Evolutionary conservation across 2,113 vertebrate species (phyloP).

Genomic region (Chunga burmeisteri): DNA sequence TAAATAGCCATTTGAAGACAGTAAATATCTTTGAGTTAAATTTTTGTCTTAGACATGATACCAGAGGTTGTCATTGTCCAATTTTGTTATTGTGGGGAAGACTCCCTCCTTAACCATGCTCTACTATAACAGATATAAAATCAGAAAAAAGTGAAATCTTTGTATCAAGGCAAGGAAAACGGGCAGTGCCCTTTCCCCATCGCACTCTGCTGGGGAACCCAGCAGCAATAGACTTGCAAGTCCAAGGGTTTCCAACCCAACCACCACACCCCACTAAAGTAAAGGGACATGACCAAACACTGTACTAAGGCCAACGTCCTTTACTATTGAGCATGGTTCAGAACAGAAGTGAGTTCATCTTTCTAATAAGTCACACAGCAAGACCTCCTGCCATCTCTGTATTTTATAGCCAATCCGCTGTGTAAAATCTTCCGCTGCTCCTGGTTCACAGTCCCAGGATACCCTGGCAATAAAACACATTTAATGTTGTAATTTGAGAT

Average conservation of each 20-base stretch:
- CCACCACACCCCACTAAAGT: not conserved
- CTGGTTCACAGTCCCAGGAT: not conserved
- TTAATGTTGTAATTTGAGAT: not conserved
- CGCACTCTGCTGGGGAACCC: not conserved
- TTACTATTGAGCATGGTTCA: not conserved
- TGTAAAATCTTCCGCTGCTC: not conserved
- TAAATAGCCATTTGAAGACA: not conserved
- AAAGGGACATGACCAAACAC: not conserved
- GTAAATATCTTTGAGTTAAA: not conserved
- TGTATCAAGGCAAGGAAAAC: not conserved
- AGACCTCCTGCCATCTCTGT: not conserved
- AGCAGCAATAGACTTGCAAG: not conserved
- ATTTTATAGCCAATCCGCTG: not conserved
- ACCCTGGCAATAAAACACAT: not conserved
- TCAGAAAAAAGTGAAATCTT: not conserved
- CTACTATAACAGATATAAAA: not conserved
- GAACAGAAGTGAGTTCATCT: not conserved
- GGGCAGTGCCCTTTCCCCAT: not conserved
- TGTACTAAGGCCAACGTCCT: not conserved
- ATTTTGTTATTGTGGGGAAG: not conserved
- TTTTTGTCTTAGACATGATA: not conserved
- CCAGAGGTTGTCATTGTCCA: not conserved
- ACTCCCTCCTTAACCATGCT: rapidly evolving
- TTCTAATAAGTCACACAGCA: not conserved
- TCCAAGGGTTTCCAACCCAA: not conserved